Conservation (phyloP, 1,140 invertebrate genomes). For the Danaus melanippus region DNA sequence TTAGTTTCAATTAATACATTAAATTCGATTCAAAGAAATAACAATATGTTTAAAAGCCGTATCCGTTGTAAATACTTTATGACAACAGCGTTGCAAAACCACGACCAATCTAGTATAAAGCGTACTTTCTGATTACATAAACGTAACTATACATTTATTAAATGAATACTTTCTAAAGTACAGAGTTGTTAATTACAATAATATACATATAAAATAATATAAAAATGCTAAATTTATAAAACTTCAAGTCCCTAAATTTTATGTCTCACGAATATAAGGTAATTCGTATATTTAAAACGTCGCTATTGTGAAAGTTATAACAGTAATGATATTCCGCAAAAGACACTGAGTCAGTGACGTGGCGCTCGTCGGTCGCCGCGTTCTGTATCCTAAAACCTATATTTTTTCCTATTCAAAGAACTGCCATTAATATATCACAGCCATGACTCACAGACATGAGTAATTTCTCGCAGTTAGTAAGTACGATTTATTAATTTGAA, state of each 20-base stretch:
- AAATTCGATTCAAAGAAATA: not conserved
- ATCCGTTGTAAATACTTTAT: too few relatives aligned
- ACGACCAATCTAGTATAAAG: too few relatives aligned
- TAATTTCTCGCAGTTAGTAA: constrained; percentile 18
- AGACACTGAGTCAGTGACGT: constrained; percentile 30
- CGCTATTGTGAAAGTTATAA: constrained; percentile 34
- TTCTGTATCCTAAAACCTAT: constrained; percentile 21
- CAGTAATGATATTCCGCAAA: constrained; percentile 15
- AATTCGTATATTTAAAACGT: constrained; percentile 16
- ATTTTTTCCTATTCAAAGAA: constrained; percentile 22
- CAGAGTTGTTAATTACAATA: too few relatives aligned
- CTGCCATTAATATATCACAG: constrained; percentile 12
- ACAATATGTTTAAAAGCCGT: too few relatives aligned
- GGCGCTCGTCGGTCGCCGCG: constrained; percentile 27
- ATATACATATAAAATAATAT: too few relatives aligned
- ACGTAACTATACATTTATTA: too few relatives aligned
- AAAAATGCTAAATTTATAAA: constrained; percentile 1
- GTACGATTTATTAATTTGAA: constrained; percentile 15
- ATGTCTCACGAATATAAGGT: constrained; percentile 4
- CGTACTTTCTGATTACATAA: too few relatives aligned
- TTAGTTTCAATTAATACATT: too few relatives aligned
- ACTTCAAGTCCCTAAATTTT: not conserved
- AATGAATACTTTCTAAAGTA: too few relatives aligned
- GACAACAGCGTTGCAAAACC: too few relatives aligned
- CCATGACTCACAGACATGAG: constrained; percentile 26